These are phyloP conservation scores for Margaritifera margaritifera DNA, from an alignment of 2,888 invertebrate species.

Conservation along the genomic window DNA sequence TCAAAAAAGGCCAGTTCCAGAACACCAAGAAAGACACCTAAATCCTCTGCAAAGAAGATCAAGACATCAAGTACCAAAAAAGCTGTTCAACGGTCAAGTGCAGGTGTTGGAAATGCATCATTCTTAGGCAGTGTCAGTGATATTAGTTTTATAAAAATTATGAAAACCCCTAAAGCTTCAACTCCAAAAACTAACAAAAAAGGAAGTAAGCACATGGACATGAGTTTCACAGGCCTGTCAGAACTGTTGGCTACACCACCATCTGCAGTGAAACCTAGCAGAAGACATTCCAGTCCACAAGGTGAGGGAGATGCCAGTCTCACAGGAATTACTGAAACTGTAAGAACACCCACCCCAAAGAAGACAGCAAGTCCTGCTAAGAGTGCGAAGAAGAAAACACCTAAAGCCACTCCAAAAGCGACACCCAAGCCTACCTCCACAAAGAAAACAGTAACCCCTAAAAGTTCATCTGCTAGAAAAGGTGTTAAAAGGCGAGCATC, in stretches of 20 bases:
- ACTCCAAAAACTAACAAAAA: background rate
- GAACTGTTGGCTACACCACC: background rate
- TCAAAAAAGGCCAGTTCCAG: background rate
- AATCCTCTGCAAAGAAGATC: conserved; percentile 17
- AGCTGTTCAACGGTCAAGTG: background rate
- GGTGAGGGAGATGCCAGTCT: conserved; percentile 25
- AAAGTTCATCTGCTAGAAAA: background rate
- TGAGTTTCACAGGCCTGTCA: background rate
- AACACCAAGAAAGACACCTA: conserved; percentile 13
- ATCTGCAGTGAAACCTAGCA: background rate
- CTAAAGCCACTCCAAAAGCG: conserved; percentile 22
- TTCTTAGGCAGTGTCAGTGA: conserved; percentile 11
- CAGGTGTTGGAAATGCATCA: background rate
- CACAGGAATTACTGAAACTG: conserved; percentile 30
- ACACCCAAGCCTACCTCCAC: conserved; percentile 13
- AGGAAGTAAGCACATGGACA: background rate
- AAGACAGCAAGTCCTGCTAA: conserved; percentile 15
- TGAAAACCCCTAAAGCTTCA: conserved; percentile 28
- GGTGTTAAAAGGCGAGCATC: background rate
- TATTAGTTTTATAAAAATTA: conserved; percentile 43
- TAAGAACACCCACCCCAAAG: conserved; percentile 22
- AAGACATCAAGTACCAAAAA: background rate
- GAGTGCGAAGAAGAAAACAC: conserved; percentile 36
- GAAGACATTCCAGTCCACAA: background rate
- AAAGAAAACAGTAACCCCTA: conserved; percentile 23